Conservation (phyloP, 2,113 vertebrate genomes). For the Oncorhynchus nerka region DNA sequence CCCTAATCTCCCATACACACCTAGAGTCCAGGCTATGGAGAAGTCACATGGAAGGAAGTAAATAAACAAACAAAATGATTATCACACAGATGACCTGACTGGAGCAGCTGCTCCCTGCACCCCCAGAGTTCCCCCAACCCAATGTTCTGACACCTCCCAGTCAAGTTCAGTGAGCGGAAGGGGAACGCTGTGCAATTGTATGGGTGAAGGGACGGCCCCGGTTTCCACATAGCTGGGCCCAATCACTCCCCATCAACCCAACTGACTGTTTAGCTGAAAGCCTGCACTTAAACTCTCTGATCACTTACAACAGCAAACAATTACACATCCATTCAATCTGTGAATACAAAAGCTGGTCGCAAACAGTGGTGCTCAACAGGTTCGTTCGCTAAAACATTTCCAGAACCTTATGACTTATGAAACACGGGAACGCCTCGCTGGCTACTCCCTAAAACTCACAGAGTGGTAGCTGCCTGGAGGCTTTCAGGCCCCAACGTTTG, state of each 20-base stretch:
- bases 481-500: no score
- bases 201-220: not conserved
- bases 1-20: no score
- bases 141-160: not conserved
- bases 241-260: conserved; percentile 47
- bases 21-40: no score
- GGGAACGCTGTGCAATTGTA: not conserved
- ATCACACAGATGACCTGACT: no score
- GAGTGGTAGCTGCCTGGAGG: no score
- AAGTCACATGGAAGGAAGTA: no score
- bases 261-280: conserved; percentile 45
- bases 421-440: not conserved
- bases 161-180: not conserved
- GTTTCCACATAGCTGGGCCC: conserved; percentile 47
- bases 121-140: no score
- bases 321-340: conserved; percentile 60
- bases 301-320: conserved; percentile 60
- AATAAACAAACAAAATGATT: no score
- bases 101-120: no score
- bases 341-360: conserved; percentile 42
- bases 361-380: conserved; percentile 16
- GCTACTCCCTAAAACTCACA: no score
- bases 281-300: conserved; percentile 46
- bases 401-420: conserved; percentile 1
- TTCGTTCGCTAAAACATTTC: conserved; percentile 39